phyloP scores from a whole-genome alignment of 2,888 invertebrate genomes.

The Dynastes grantii region DNA sequence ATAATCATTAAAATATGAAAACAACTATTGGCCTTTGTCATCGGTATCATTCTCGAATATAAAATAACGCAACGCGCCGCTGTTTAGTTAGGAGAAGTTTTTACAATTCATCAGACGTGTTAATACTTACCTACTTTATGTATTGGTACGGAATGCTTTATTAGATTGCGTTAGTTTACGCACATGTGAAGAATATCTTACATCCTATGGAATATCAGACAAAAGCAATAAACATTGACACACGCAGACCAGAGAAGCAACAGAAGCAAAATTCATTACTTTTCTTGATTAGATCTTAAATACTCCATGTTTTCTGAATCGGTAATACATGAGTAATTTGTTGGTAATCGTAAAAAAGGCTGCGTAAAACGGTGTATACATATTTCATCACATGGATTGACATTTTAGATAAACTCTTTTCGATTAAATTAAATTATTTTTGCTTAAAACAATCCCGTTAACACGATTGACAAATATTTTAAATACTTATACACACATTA shows the following conservation, averaged over 20 bases:
- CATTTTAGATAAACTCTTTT: no score
- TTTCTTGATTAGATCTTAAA: conserved; percentile 34
- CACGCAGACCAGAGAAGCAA: conserved; percentile 10
- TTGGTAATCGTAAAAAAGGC: conserved; percentile 2
- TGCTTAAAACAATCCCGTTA: no score
- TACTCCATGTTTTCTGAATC: conserved; percentile 1
- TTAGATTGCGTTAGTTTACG: conserved; percentile 48
- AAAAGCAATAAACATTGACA: conserved; percentile 38
- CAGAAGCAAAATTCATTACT: conserved; percentile 35
- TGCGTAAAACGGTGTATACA: background rate
- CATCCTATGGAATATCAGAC: conserved; percentile 8
- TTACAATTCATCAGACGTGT: conserved; percentile 44
- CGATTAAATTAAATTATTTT: no score
- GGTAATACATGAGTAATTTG: conserved; percentile 1
- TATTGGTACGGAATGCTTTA: conserved; percentile 40
- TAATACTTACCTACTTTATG: conserved; percentile 47
- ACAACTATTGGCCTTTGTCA: conserved; percentile 45
- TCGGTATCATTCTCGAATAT: conserved; percentile 37
- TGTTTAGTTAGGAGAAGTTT: conserved; percentile 14
- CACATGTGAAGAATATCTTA: conserved; percentile 45
- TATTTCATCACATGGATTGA: no score
- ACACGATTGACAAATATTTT: no score
- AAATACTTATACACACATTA: no score
- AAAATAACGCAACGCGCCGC: conserved; percentile 41
- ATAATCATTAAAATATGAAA: conserved; percentile 45